Base-by-base conservation (phyloP, 2,888 invertebrate genomes). In the Mythimna vitellina region DNA sequence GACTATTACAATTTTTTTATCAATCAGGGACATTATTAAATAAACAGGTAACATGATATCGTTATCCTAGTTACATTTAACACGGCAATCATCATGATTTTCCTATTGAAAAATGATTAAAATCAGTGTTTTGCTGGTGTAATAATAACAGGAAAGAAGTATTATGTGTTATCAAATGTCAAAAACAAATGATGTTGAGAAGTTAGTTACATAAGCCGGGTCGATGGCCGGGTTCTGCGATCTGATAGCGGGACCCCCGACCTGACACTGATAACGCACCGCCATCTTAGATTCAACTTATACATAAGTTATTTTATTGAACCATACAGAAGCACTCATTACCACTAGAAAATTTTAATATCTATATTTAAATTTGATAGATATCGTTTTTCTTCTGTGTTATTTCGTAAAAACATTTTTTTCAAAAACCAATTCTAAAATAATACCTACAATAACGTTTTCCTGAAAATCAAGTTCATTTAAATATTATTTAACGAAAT, bases 181-280 rank as follows among this genome's bases (percentile, higher is more conserved):
- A 35, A 78, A 78, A 71, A 79, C 71, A 79, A 82, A 69, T 70
- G 68, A 65, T 74, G 65, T 65, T 56, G 46, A 46, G 56, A 57
- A 62, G 9, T 35, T 12, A 22, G 68, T 89, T 89, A 90, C 87
- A 86, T 89, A 90, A 91, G 87, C 83, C 83, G 86, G 93, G 90
- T 92, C 90, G 87, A 88, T 86, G 92, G 53, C 92, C 91, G 91
- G 88, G 84, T 86, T 86, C 85, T 78, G 70, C 78, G 88, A 89
- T 89, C 88, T 65, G 81, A 75, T 79, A 73, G 70, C 54, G 49
- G 22, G 81, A 85, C 86, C 84, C 81, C 71, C 74, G 86, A 86
- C 87, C 85, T 81, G 83, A 82, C 81, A 65, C 74, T 61, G 90
- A 91, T 90, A 88, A 82, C 75, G 57, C 75, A 76, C 80, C 83